Conservation (phyloP, 2,888 invertebrate species). For the Cephus nigrinus region DNA sequence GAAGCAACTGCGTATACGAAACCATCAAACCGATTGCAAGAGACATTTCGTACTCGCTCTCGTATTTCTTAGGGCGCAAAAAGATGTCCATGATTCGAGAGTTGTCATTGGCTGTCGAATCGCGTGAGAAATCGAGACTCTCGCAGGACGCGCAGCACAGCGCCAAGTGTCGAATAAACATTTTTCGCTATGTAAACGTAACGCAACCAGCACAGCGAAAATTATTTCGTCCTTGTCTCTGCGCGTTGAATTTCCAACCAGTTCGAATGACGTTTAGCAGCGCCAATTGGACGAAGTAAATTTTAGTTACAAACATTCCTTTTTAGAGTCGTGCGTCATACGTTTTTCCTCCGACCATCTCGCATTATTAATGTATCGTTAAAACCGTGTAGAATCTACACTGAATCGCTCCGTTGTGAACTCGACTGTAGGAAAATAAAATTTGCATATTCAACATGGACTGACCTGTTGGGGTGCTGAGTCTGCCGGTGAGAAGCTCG, state of each 20-base stretch:
- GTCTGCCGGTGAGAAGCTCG: slow-evolving; percentile 61
- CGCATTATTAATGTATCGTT: background rate
- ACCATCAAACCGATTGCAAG: background rate
- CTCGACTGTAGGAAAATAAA: background rate
- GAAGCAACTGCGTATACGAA: background rate
- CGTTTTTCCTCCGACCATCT: background rate
- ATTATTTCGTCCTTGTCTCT: background rate
- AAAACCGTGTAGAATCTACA: background rate
- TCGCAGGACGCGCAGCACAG: background rate
- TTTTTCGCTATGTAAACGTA: background rate
- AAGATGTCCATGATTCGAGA: background rate
- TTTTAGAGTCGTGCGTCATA: background rate
- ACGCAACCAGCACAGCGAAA: background rate
- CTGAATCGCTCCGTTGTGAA: background rate
- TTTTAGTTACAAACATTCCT: background rate
- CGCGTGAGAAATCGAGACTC: background rate
- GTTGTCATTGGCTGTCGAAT: background rate
- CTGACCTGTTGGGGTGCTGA: slow-evolving; percentile 59
- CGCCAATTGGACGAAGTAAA: background rate
- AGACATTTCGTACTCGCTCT: background rate
- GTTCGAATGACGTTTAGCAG: background rate
- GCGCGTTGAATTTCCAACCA: background rate
- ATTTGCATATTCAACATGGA: slow-evolving; percentile 11
- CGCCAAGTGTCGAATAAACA: background rate
- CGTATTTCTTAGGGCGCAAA: background rate